Base-by-base conservation (phyloP, 1,140 invertebrate genomes). In the Argopecten irradians region DNA sequence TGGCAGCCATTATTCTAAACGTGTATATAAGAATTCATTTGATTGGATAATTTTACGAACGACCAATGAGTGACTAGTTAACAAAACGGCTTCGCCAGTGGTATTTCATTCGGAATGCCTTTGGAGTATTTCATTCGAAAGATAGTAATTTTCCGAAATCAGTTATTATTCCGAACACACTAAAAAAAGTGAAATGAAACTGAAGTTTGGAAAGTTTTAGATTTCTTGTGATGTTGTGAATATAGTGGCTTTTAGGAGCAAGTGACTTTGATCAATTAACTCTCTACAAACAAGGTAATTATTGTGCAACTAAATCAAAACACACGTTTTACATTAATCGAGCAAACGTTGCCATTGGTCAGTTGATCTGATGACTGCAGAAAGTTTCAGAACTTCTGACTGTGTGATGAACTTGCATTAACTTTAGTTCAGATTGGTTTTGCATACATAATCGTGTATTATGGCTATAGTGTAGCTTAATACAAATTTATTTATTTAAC, bases 1-100 rank as follows among this genome's bases (percentile, higher is more conserved):
- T 84, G n/a, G 89, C 33, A 36, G 85, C 91, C 91, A 92, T 91
- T 34, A 89, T 92, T 90, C 88, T 85, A 87, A 89, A 92, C 91
- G 91, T 92, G 91, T 89, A 86, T 86, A 55, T 43, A 82, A 86
- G 34, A 41, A 39, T 28, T 19, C 1, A 16, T 89, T 83, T 89
- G 22, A 89, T 89, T 89, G 88, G 91, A 55, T 89, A 34, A 34
- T 28, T 13, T 71, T 11, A 84, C 1, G 82, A 46, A 55, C 34
- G 83, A 33, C 85, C 86, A 87, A 85, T 83, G 28, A 34, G 85
- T 32, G 39, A 86, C n/a, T 34, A 39, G 32, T 34, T 86, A 43
- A 55, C 39, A 86, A 55, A 86, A 32, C 3, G 55, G 32, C 7
- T 86, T 28, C 83, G 55, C 19, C 36, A 8, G 28, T 2, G 34